Evolutionary conservation across 1,140 invertebrate species (phyloP).

Genomic region (Cydia pomonella): DNA sequence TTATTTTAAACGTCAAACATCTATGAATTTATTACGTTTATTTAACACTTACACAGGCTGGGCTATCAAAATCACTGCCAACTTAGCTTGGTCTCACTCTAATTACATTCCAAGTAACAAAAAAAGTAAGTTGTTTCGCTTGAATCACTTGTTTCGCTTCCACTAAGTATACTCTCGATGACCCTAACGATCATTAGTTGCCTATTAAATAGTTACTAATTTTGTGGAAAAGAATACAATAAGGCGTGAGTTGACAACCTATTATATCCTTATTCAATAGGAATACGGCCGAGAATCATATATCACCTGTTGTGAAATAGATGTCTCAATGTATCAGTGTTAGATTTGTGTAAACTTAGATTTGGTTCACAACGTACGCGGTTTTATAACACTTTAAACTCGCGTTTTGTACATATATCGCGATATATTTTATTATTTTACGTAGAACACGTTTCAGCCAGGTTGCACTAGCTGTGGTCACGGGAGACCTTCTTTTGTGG

Average conservation of each 20-base stretch:
- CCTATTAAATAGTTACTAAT: neutral
- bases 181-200: neutral
- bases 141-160: neutral
- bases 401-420: too few relatives aligned
- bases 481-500: too few relatives aligned
- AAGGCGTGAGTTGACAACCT: neutral
- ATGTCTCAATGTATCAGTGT: constrained; percentile 15
- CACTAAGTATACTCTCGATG: neutral
- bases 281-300: neutral
- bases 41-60: too few relatives aligned
- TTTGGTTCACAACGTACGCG: neutral
- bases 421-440: too few relatives aligned
- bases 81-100: too few relatives aligned
- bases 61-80: too few relatives aligned
- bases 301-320: constrained; percentile 20
- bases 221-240: constrained; percentile 5
- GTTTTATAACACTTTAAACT: too few relatives aligned
- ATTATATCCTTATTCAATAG: neutral
- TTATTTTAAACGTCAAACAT: too few relatives aligned
- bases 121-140: neutral
- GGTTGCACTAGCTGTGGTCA: too few relatives aligned
- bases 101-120: neutral
- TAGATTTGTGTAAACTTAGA: constrained; percentile 24
- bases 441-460: too few relatives aligned
- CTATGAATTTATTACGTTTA: too few relatives aligned